Base-by-base conservation (phyloP, 2,113 vertebrate species). In the Sclerurus mexicanus region DNA sequence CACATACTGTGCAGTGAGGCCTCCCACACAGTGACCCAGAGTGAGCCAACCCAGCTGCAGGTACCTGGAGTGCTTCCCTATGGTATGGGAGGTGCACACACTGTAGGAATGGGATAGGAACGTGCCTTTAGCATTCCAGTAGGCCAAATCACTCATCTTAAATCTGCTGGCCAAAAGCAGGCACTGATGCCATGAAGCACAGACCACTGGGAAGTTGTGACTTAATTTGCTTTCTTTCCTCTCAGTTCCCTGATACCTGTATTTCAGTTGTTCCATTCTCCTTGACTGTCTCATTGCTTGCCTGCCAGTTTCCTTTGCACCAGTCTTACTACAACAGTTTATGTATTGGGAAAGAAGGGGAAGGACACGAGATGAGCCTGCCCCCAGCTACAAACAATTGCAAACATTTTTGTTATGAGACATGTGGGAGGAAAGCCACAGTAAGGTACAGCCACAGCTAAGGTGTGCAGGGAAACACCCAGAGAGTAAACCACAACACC, bases 61-160 rank as follows among this genome's bases (percentile, higher is more conserved):
- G 37, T 8, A 33, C 67, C 47, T 17, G 23, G 30, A 42, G 23
- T 1, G 14, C 25, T 47, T 40, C 50, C 40, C 59, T n/a, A 18
- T 0, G 3, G 64, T 13, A 0, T 0, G 17, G 47, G 71, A 82
- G 17, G 21, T 16, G 20, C 19, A 11, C 4, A 1, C 1, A 0
- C 53, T 47, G 56, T 33, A 49, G 73, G 50, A 44, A 52, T 1
- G 22, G 39, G 18, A 58, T 6, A 7, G 22, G 39, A 44, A 58
- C 6, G 8, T 20, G 21, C 55, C 56, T 63, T 30, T 14, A 47
- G 22, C 30, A 47, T 56, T 55, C 63, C 40, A 7, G 0, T n/a
- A 15, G 50, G 27, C 40, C 69, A 77, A 52, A 74, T 10, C 25
- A 44, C 30, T 9, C 49, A 8, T 31, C 50, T 49, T 27, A 58